Percentiles rank a stretch among this genome's conserved stretches.
Evolutionary conservation across 2,113 vertebrate genomes (phyloP).

Genomic region (Siphamia tubifer): DNA sequence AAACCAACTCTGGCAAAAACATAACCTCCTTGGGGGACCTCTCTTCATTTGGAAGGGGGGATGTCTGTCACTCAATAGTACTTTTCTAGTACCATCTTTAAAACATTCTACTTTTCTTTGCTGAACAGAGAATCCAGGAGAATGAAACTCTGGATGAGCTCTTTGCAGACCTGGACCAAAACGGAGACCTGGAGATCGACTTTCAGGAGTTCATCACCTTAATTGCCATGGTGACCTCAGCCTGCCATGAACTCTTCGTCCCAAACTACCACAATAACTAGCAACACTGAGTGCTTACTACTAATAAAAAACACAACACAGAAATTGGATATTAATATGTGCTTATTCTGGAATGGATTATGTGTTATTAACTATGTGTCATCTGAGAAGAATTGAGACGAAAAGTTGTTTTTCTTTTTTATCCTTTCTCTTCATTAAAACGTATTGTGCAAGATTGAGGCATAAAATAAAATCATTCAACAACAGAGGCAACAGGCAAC

Average conservation of each 20-base stretch:
- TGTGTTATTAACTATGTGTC: not conserved
- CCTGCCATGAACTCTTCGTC: constrained; percentile 66
- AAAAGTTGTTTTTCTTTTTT: too few species aligned
- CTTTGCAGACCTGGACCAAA: constrained; percentile 77
- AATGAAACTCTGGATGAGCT: constrained; percentile 71
- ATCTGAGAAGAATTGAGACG: not conserved
- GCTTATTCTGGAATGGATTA: too few species aligned
- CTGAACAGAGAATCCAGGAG: constrained; percentile 71
- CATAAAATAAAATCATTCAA: not conserved
- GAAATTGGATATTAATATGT: too few species aligned
- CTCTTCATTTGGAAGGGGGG: too few species aligned
- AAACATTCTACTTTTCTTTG: not conserved
- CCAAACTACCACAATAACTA: constrained; percentile 1
- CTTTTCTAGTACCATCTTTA: not conserved
- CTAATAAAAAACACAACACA: not conserved
- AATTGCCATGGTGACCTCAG: constrained; percentile 78
- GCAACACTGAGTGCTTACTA: not conserved
- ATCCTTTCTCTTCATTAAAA: too few species aligned
- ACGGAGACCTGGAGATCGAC: constrained; percentile 77
- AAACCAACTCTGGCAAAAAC: too few species aligned
- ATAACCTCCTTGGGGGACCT: too few species aligned
- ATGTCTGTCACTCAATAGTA: too few species aligned
- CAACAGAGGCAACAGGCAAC: not conserved
- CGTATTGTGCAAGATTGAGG: not conserved
- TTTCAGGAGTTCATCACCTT: constrained; percentile 78